Evolutionary conservation across 2,113 vertebrate genomes (phyloP).

Genomic region (Chaetorhynchus papuensis): DNA sequence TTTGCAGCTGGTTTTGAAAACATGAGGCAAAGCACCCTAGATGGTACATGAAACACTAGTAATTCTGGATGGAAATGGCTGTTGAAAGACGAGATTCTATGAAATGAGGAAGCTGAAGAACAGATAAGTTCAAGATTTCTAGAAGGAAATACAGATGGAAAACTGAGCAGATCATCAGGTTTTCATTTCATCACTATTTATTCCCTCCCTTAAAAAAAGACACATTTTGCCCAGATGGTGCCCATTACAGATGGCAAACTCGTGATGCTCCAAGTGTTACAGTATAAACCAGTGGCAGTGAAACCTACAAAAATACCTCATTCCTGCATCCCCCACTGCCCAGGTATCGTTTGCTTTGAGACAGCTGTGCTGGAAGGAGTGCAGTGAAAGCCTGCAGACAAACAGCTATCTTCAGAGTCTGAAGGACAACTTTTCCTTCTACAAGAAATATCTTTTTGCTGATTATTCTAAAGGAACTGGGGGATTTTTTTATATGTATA

Average conservation of each 20-base stretch:
- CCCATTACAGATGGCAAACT: background rate
- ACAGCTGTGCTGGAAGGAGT: background rate
- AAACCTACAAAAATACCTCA: background rate
- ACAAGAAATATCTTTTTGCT: background rate
- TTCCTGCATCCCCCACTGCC: background rate
- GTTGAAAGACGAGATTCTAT: constrained; percentile 48
- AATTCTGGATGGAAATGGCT: constrained; percentile 40
- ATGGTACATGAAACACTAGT: constrained; percentile 42
- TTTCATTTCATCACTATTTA: background rate
- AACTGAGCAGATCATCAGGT: background rate
- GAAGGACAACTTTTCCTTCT: background rate
- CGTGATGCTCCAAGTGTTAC: background rate
- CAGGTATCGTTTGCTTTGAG: background rate
- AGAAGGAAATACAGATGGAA: constrained; percentile 8
- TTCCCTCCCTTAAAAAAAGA: background rate
- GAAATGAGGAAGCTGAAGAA: constrained; percentile 31
- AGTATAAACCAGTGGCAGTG: background rate
- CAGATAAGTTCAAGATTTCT: constrained; percentile 18
- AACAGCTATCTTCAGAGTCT: background rate
- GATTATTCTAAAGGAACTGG: background rate
- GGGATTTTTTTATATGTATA: background rate
- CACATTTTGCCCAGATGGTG: background rate
- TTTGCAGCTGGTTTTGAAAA: constrained; percentile 58
- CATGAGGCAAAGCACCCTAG: constrained; percentile 39
- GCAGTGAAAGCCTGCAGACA: background rate